Evolutionary conservation across 2,113 vertebrate species (phyloP), one percentile per base, ranked within the genome.

Genomic region (Trachemys scripta): DNA sequence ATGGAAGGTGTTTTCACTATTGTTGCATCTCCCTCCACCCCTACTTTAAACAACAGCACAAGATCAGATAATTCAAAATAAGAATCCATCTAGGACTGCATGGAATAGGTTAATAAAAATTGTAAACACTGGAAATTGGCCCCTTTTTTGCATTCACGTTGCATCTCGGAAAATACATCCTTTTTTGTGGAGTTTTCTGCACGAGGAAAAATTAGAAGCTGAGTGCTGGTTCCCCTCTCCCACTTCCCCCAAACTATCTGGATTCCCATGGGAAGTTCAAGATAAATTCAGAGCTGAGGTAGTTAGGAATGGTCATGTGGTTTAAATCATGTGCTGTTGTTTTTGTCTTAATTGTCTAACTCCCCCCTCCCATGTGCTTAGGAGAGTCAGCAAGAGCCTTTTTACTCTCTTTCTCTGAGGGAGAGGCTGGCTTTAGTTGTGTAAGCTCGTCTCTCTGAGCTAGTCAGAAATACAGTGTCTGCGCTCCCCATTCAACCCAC

Each of bases 51-150:
- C 3, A 62, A 1, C 2, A 8, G 65, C 24, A n/a, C 38, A 14
- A 56, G 57, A 54, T 76, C 75, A 27, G 42, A 45, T 79, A 42
- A 57, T 22, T 88, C 76, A 25, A 1, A 10, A 29, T 35, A 0
- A 53, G 27, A 4, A 2, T 78, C 84, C 13, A 42, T 6, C 17
- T 8, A 12, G 0, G 2, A 3, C 27, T 2, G 51, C 4, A 14
- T 38, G 29, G 57, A 88, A 69, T 50, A 38, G 42, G 42, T 42
- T 42, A 42, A 72, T 17, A 57, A 5, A 84, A 87, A 4, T 10
- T 51, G 25, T 7, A 83, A 95, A 75, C 31, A 13, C 13, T 53
- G 82, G 27, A 0, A 75, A n/a, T 79, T 92, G 91, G 14, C 6
- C 19, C 6, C 24, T 29, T 45, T 76, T 76, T 45, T 38, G 3